Evolutionary conservation across 1,140 invertebrate species (phyloP), one percentile per base, ranked within the genome.

Genomic region (Drosophila setifemur): DNA sequence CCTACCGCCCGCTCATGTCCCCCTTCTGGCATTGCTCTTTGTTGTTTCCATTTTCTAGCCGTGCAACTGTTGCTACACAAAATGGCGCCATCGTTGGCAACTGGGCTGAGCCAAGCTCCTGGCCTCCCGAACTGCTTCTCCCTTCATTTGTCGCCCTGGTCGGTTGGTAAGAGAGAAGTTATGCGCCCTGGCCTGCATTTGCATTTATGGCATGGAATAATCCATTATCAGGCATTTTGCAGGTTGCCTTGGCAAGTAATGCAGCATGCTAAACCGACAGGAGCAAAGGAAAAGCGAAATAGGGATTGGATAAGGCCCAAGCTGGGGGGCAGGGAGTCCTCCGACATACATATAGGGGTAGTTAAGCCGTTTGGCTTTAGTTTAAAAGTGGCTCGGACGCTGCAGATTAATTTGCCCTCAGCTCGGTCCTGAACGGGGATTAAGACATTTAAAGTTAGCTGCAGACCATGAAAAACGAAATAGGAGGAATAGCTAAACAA

Each of bases 151-250:
- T 37, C 50, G 55, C 48, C 31, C 31, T 53, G 37, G 48, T 43
- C 47, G 53, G 37, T 43, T 50, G 53, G 37, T 61, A 42, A 40
- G 55, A 21, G 31, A 21, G 28, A 8, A 58, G 55, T 37, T 76
- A 48, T 61, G 63, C 61, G 44, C 48, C 35, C 58, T 67, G 58
- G 53, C 72, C 66, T 55, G 71, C 79, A 85, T 85, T 85, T 85
- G 73, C 79, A 85, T 85, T 85, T 86, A 85, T 86, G 79, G 81
- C 79, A 79, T 79, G 81, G 75, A 79, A 85, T 85, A 85, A 85
- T 85, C 79, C 79, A 85, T 85, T 85, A 85, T 85, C 81, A 85
- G 81, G 81, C 79, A 86, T 85, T 85, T 85, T 86, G 79, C 79
- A 85, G 81, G 79, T 85, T 85, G 66, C 79, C 79, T 86, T 85